Evolutionary conservation across 2,797 vertebrate genomes (phyloP), one percentile per base, ranked within the genome.

Genomic region (Sebastes ruberrimus): DNA sequence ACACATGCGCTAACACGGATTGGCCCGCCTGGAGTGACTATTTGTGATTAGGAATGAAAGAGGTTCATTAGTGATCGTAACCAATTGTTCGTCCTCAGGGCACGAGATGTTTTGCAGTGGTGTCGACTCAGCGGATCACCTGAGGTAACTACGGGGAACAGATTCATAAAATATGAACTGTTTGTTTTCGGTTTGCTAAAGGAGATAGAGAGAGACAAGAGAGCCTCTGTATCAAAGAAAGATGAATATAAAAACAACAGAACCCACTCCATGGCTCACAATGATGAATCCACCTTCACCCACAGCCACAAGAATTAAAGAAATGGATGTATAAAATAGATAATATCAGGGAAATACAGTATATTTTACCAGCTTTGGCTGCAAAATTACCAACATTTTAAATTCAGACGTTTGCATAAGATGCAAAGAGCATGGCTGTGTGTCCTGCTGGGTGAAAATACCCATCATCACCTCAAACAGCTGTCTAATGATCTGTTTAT

Each of bases 21-120:
- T 90, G 83, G 81, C 49, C 80, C 89, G 13, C 93, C 94, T 87
- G 80, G 84, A 93, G 93, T 84, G 77, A 89, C 78, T 88, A 67
- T 89, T 83, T 91, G 88, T 88, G 88, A 91, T 94, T 84, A 84
- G 80, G 81, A 89, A 84, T 87, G 79, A 92, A 89, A 85, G 80
- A 87, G 84, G 85, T 94, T 95, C 94, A 95, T 96, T 96, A 94
- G 78, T 18, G 79, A 89, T 92, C 2, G 32, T 27, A 86, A 89
- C 78, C 88, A 52, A 88, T 80, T 82, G 78, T 80, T 59, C 38
- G 82, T 87, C 93, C 86, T 80, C 1, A 68, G 91, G 93, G 93
- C 82, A 80, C 83, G 84, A 89, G 30, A 87, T 90, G 87, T 94
- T 93, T 91, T 90, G 83, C 74, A 61, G 22, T 0, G 61, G 61